A percentile compares a stretch with the other conserved stretches of the same genome.
These are phyloP conservation scores for Melieria picta DNA, from an alignment of 2,888 invertebrate species.

Conservation along the genomic window DNA sequence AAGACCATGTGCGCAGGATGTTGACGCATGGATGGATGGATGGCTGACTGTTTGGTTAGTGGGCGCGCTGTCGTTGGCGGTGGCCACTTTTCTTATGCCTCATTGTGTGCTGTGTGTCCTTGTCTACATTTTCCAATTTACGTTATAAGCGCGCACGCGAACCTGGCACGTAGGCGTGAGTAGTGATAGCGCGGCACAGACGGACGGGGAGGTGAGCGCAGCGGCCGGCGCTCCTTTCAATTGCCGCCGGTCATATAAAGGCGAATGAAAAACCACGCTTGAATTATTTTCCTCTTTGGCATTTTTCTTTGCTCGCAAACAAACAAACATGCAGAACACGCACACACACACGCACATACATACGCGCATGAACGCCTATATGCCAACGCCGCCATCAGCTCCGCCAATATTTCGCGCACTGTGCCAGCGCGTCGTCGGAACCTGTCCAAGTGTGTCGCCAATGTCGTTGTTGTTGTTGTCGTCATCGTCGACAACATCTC, in stretches of 20 bases:
- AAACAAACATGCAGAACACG: conserved; percentile 5
- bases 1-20: neutral
- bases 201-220: too few species aligned
- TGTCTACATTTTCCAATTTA: conserved; percentile 1
- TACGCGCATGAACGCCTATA: neutral
- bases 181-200: too few species aligned
- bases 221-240: conserved; percentile 21
- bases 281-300: conserved; percentile 37
- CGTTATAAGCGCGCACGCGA: conserved; percentile 1
- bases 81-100: conserved; percentile 30
- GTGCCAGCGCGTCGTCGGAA: neutral
- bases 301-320: conserved; percentile 18
- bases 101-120: neutral
- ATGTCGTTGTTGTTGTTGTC: neutral
- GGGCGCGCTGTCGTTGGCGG: conserved; percentile 17
- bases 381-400: neutral
- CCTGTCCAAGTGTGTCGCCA: conserved; percentile 17
- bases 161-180: neutral
- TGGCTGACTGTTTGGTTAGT: conserved; percentile 25
- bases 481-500: too few species aligned
- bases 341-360: neutral
- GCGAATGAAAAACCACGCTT: conserved; percentile 38
- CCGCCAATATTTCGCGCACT: conserved; percentile 8
- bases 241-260: conserved; percentile 30
- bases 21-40: conserved; percentile 11